Evolutionary conservation across 2,888 invertebrate species (phyloP).

Genomic region (Tyria jacobaeae): DNA sequence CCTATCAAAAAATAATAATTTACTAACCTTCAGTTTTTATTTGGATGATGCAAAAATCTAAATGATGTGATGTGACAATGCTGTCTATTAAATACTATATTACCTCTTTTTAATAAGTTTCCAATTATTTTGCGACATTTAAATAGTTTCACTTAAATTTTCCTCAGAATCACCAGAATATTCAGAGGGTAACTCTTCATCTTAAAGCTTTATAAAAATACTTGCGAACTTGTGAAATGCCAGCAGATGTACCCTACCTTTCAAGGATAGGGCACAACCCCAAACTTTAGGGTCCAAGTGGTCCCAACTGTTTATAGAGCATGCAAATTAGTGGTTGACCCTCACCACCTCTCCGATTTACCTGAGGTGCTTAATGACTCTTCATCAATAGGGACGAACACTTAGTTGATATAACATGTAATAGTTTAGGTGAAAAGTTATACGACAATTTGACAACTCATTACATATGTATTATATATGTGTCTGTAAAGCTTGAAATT

Average conservation of each 20-base stretch:
- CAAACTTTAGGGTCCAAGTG: conserved; percentile 39
- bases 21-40: too few species aligned
- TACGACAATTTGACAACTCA: too few species aligned
- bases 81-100: too few species aligned
- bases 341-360: conserved; percentile 10
- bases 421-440: conserved; percentile 9
- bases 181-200: background rate
- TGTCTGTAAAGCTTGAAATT: too few species aligned
- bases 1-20: too few species aligned
- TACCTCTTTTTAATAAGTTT: too few species aligned
- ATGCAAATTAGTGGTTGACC: conserved; percentile 50
- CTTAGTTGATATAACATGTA: conserved; percentile 11
- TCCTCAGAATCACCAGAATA: background rate
- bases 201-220: conserved; percentile 33
- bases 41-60: too few species aligned
- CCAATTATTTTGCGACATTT: too few species aligned
- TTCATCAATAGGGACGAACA: conserved; percentile 15
- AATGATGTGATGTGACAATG: too few species aligned
- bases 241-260: background rate
- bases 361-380: conserved; percentile 5
- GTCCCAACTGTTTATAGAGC: conserved; percentile 30
- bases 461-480: too few species aligned
- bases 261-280: conserved; percentile 4
- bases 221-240: conserved; percentile 29
- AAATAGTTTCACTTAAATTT: too few species aligned